Base-by-base conservation (phyloP, 2,888 invertebrate species). In the Synanthedon formicaeformis region DNA sequence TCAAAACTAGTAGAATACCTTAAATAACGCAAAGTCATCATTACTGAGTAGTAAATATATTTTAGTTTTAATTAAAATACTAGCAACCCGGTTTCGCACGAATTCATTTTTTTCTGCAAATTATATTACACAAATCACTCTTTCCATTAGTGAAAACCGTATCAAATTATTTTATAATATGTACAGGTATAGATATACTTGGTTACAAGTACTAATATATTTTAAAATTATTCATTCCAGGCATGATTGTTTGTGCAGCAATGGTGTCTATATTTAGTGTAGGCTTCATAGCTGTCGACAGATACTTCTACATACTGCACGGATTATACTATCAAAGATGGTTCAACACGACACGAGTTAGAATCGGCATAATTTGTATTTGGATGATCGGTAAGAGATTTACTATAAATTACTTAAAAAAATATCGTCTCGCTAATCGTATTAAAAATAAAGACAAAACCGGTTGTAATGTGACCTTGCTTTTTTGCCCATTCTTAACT, bases 181-280 rank as follows among this genome's bases (percentile, higher is more conserved):
- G 27, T 34, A 34, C 1, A 34, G 34, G 10, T 10, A 34, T 34
- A 10, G 10, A 34, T 34, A 10, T 34, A 23, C 0, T 1, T 16
- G 2, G 23, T 5, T 1, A 23, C 23, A 4, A 45, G 13, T 45
- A 45, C n/a, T 45, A 12, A 49, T 49, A 16, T 45, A 49, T 18
- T 16, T 49, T 16, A 18, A 12, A 12, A 6, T 16, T 49, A 12
- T 49, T 49, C 4, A 49, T 16, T 34, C 45, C 71, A 91, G 91
- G 91, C 52, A 80, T 90, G 83, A 83, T 91, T 51, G 90, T 91
- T n/a, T 89, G 90, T 54, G 89, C 90, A 45, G 89, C 90, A 0
- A 75, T 92, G 67, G 89, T 90, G 10, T 92, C 91, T 0, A 89
- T 91, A 55, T 90, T 90, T 69, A 91, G 90, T 51, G 89, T 92